A percentile compares a stretch with the other conserved stretches of the same genome.
phyloP scores from a whole-genome alignment of 1,140 invertebrate species.

The Drosophila mauritiana region DNA sequence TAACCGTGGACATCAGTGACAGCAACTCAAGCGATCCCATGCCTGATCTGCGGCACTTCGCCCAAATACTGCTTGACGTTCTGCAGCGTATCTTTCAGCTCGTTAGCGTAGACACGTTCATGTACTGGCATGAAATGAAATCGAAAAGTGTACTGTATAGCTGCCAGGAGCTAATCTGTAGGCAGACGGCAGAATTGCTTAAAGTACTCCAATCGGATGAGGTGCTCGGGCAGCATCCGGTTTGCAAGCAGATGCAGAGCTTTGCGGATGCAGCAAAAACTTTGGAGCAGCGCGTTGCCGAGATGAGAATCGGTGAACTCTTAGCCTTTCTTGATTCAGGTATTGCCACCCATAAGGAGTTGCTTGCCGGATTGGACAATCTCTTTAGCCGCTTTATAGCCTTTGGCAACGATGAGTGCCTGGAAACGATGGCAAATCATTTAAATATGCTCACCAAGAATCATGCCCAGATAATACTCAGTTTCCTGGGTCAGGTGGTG shows the following conservation, averaged over 20 bases:
- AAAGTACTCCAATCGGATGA: constrained; percentile 5
- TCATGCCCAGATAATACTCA: constrained; percentile 24
- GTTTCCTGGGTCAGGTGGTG: constrained; percentile 21
- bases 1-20: constrained; percentile 1
- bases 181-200: constrained; percentile 16
- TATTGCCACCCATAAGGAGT: background rate
- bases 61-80: constrained; percentile 40
- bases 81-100: constrained; percentile 57
- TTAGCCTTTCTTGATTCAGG: constrained; percentile 48
- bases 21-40: constrained; percentile 4
- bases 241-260: constrained; percentile 38
- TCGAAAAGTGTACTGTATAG: constrained; percentile 25
- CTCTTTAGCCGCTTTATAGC: constrained; percentile 49
- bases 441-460: constrained; percentile 28
- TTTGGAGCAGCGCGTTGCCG: constrained; percentile 46
- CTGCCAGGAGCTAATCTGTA: constrained; percentile 55
- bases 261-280: constrained; percentile 57
- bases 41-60: background rate
- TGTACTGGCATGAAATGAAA: constrained; percentile 66
- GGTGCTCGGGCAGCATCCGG: constrained; percentile 11
- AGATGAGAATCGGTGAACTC: constrained; percentile 56
- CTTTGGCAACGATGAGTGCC: constrained; percentile 69
- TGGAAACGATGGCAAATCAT: constrained; percentile 52
- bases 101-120: constrained; percentile 60
- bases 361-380: constrained; percentile 34